Base-by-base conservation (phyloP, 2,113 vertebrate species). In the Ptilonorhynchus violaceus region DNA sequence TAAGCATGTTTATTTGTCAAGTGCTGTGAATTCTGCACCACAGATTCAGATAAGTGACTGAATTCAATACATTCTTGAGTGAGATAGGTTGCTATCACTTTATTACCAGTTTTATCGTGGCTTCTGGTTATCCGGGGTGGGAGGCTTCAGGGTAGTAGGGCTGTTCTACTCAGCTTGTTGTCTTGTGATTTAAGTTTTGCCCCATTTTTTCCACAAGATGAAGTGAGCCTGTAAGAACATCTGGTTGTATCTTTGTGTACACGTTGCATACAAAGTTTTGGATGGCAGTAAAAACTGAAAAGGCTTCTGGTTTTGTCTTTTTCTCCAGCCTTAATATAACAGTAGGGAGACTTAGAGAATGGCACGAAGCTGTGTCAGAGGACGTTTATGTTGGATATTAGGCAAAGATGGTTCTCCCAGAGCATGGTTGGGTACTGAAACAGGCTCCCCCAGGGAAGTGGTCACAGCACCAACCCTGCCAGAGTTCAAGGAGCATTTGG, bases 381-480 rank as follows among this genome's bases (percentile, higher is more conserved):
- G 25, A 56, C 0, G 0, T 89, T 81, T 74, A 13, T 0, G 0
- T 16, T 58, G 27, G 33, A 14, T 52, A 5, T 52, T 19, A 28
- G 33, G 44, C 52, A 39, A 58, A 24, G 12, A 15, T 10, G 49
- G 25, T 42, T 37, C 23, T 58, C 44, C 27, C 37, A 39, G 77
- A 59, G 28, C 11, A 15, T 52, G 33, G 16, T 20, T 7, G 2
- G 39, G 27, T 28, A 39, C 31, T 39, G 31, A 13, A 50, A 2
- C 27, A 50, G 52, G 22, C 22, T 80, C 22, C 42, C 42, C 11
- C 27, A 44, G 37, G 60, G 35, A 33, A 52, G 31, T 17, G 8
- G 22, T 52, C 27, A 44, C 35, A 44, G 27, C 59, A 58, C 22
- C 22, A 44, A 66, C 8, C 56, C 42, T 73, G 50, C 28, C 8